Evolutionary conservation across 2,888 invertebrate species (phyloP), one percentile per base, ranked within the genome.

Genomic region (Mythimna vitellina): DNA sequence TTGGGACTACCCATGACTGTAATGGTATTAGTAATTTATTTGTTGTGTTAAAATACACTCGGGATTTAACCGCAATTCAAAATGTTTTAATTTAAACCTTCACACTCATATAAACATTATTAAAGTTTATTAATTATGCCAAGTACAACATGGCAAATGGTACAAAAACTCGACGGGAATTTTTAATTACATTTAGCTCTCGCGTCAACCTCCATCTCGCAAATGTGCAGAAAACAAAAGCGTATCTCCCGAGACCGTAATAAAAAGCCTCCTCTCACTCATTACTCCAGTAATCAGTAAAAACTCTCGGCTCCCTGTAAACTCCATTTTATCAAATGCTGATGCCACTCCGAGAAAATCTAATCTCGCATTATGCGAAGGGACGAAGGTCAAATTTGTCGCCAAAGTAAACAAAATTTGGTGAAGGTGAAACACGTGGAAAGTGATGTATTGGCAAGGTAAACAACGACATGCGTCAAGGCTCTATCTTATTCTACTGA

Each of bases 201-300:
- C 84, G 71, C 87, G 85, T 90, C 89, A 86, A 88, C 90, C 87
- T 89, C 82, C 87, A 87, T 90, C 88, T 85, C 87, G 88, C 87
- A 84, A 90, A 91, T 89, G 89, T 89, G 88, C 81, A 85, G 82
- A 87, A 88, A 89, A 91, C 90, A 90, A 90, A 91, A 89, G 88
- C 90, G 87, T 89, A 89, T 91, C 91, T 92, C 92, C 89, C 88
- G 81, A 83, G 90, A 87, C 89, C 84, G 80, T 89, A 88, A 91
- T 93, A 91, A 93, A 93, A 89, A 80, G 84, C 78, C 83, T 81
- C 83, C 78, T 76, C 86, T 82, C 83, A 84, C 87, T 88, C 87
- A 91, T 92, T 90, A 89, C 89, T 86, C 82, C 73, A 80, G 87
- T 90, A 92, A 92, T 92, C 90, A 91, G 90, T 89, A 90, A 90